A percentile compares a stretch with the other conserved stretches of the same genome.
These are phyloP conservation scores for Eulemur albifrons DNA, from an alignment of 2,797 vertebrate genomes.

Conservation along the genomic window DNA sequence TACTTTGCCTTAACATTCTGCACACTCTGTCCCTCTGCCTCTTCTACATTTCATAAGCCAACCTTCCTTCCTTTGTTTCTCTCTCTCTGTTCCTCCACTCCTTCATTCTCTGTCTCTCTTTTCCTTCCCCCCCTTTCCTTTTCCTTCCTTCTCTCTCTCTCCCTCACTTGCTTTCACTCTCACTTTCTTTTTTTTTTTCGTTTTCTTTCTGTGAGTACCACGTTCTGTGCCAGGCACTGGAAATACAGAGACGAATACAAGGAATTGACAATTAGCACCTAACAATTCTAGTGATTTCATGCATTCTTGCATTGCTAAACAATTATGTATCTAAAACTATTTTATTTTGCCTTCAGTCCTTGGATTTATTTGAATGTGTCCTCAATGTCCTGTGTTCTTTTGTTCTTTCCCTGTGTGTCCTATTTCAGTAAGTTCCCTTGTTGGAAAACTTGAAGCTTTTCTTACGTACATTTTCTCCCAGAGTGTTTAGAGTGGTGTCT, in stretches of 20 bases:
- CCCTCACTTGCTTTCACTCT: rapidly evolving
- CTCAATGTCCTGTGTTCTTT: constrained; percentile 14
- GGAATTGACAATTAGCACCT: neutral
- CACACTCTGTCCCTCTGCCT: neutral
- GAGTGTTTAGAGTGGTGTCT: neutral
- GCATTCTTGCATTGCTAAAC: neutral
- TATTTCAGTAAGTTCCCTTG: constrained; percentile 26
- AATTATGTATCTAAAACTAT: neutral
- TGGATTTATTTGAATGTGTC: neutral
- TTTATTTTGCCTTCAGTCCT: constrained; percentile 22
- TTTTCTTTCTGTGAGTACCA: neutral
- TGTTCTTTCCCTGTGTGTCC: neutral
- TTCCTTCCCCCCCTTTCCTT: rapidly evolving
- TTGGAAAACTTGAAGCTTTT: constrained; percentile 30
- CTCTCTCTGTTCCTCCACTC: rapidly evolving
- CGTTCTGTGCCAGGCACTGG: neutral
- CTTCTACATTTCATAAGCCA: neutral
- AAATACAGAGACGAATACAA: neutral
- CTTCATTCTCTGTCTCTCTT: no score
- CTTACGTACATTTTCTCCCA: neutral
- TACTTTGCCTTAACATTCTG: neutral
- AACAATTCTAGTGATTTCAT: neutral
- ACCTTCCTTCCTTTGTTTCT: rapidly evolving
- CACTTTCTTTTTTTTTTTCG: neutral
- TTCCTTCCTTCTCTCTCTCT: constrained; percentile 6